A percentile compares a stretch with the other conserved stretches of the same genome.
Conservation (phyloP, 2,888 invertebrate species). For the Sphaerophoria rueppellii region DNA sequence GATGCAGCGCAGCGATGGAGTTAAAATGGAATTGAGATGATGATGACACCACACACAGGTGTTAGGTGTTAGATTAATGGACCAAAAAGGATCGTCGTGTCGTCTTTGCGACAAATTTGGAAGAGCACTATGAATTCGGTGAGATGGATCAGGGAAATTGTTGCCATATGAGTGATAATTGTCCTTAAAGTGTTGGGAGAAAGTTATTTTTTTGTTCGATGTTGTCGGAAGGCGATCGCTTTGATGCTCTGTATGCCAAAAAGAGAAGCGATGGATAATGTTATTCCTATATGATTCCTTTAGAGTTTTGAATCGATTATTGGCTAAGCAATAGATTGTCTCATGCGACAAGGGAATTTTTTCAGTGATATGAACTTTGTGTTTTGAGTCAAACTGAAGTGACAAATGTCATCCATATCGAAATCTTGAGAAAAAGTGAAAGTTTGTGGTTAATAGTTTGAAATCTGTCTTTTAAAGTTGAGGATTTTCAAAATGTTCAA, state of each 20-base stretch:
- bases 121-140: slow-evolving; percentile 57
- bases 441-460: no score
- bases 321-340: neutral
- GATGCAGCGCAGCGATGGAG: neutral
- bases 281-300: slow-evolving; percentile 6
- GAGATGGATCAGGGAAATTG: slow-evolving; percentile 60
- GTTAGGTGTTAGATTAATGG: slow-evolving; percentile 49
- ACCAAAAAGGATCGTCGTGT: slow-evolving; percentile 56
- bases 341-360: neutral
- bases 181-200: slow-evolving; percentile 56
- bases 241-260: neutral
- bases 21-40: neutral
- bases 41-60: slow-evolving; percentile 26
- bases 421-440: no score
- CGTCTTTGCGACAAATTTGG: slow-evolving; percentile 50
- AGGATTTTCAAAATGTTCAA: no score
- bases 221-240: neutral
- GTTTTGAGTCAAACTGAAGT: no score
- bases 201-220: slow-evolving; percentile 28
- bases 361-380: no score
- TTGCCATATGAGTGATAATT: slow-evolving; percentile 36
- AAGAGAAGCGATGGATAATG: slow-evolving; percentile 1
- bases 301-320: neutral
- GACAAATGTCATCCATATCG: no score
- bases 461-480: no score